Evolutionary conservation across 1,140 invertebrate genomes (phyloP).

Genomic region (Bombus fervidus): DNA sequence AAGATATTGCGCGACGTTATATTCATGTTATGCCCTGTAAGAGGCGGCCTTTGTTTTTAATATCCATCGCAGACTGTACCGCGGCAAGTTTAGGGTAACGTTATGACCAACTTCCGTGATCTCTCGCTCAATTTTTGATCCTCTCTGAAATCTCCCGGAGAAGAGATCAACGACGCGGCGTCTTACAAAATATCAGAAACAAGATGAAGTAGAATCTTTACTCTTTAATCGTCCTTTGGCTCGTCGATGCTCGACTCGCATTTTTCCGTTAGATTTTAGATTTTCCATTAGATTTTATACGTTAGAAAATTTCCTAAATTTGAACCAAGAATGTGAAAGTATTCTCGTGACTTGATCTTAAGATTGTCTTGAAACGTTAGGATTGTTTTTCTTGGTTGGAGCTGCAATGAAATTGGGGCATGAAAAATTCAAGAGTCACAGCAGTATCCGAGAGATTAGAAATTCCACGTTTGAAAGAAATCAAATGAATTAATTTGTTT

Average conservation of each 20-base stretch:
- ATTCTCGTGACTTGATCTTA: too few relatives aligned
- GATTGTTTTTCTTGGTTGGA: neutral
- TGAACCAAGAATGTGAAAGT: too few relatives aligned
- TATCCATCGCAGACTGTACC: conserved; percentile 72
- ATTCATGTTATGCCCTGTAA: conserved; percentile 80
- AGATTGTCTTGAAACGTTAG: neutral
- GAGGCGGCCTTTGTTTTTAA: conserved; percentile 80
- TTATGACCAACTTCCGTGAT: conserved; percentile 54
- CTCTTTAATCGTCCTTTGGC: neutral
- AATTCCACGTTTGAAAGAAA: too few relatives aligned
- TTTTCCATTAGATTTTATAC: too few relatives aligned
- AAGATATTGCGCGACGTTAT: conserved; percentile 81
- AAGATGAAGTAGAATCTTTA: neutral
- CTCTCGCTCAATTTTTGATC: conserved; percentile 38
- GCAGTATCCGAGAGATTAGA: too few relatives aligned
- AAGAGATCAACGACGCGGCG: neutral
- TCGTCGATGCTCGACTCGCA: too few relatives aligned
- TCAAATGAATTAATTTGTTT: too few relatives aligned
- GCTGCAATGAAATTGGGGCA: neutral
- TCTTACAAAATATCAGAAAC: neutral
- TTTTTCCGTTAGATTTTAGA: too few relatives aligned
- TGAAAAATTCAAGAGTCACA: neutral
- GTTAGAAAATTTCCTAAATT: too few relatives aligned
- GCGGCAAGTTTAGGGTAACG: conserved; percentile 57
- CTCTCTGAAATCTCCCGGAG: neutral